Percentiles rank a stretch among this genome's conserved stretches.
Evolutionary conservation across 2,797 vertebrate species (phyloP).

Genomic region (Toxotes lorentzi): DNA sequence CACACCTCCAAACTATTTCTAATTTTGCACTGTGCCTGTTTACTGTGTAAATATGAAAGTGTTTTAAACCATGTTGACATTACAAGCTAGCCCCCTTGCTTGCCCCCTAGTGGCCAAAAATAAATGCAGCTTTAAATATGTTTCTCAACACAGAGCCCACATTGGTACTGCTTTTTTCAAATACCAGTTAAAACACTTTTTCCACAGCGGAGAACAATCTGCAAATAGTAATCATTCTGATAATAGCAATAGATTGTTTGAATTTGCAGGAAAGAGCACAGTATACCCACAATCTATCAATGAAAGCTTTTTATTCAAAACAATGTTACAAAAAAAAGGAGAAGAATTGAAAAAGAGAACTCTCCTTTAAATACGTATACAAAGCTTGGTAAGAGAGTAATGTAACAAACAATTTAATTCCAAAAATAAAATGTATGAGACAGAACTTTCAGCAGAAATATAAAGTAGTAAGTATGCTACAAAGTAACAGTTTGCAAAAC

Average conservation of each 20-base stretch:
- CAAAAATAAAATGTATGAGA: slow-evolving; percentile 56
- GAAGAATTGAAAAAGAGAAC: slow-evolving; percentile 35
- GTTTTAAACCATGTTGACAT: neutral
- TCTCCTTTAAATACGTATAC: slow-evolving; percentile 66
- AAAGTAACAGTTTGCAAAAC: slow-evolving; percentile 79
- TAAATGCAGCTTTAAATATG: neutral
- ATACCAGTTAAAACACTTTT: neutral
- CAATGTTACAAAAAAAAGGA: slow-evolving; percentile 55
- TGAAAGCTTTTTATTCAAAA: slow-evolving; percentile 76
- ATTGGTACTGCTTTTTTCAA: neutral
- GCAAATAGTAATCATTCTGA: neutral
- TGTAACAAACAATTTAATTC: slow-evolving; percentile 76
- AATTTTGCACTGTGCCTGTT: neutral
- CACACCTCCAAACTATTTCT: neutral
- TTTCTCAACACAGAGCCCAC: neutral
- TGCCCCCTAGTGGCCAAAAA: neutral
- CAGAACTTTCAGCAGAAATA: slow-evolving; percentile 38
- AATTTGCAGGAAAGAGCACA: slow-evolving; percentile 28
- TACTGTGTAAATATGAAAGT: neutral
- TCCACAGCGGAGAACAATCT: neutral
- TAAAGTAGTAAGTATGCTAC: slow-evolving; percentile 38
- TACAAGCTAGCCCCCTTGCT: no score
- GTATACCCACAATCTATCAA: neutral
- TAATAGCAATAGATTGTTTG: neutral
- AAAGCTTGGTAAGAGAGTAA: slow-evolving; percentile 61